Base-by-base conservation (phyloP, 2,797 vertebrate genomes). In the Lacerta agilis region DNA sequence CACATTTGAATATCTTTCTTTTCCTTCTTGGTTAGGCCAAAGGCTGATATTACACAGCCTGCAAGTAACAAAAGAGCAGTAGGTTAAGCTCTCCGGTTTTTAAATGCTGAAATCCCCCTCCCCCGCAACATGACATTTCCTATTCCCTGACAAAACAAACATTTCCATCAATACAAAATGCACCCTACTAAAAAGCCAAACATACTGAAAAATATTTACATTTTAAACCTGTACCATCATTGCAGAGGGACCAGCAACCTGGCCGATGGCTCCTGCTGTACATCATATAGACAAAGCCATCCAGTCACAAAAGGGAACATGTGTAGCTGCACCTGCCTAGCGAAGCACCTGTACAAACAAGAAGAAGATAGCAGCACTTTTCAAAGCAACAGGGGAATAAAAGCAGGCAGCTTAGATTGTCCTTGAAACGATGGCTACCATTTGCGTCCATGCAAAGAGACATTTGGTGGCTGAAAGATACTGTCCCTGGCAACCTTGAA, bases 331-430 rank as follows among this genome's bases (percentile, higher is more conserved):
- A 2, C 27, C 2, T 61, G 89, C 3, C 71, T 2, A 20, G 73
- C 77, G 77, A 55, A 90, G 6, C 71, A 87, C 83, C 17, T 1
- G 85, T 92, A 76, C 29, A 75, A 83, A 90, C 90, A 20, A 66
- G 2, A 9, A 86, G 1, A 90, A 82, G 49, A 78, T 79, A 86
- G 88, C 88, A 90, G 90, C 93, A 92, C 87, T 87, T 86, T 3
- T 76, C 64, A 58, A 79, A 69, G 88, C 88, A 88, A 80, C 61
- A 88, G 84, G 88, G 85, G 93, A 55, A 94, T 91, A 93, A 94
- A 93, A 55, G 38, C 0, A 45, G 91, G 92, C 91, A 83, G 90
- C 69, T 79, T 66, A 72, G 77, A 58, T 80, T 36, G 49, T 49
- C 45, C 41, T 87, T 73, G 13, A 73, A 81, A 43, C 64, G 38